phyloP scores from a whole-genome alignment of 53 echinoderm and acorn worm genomes.

The Echinarachnius parma region DNA sequence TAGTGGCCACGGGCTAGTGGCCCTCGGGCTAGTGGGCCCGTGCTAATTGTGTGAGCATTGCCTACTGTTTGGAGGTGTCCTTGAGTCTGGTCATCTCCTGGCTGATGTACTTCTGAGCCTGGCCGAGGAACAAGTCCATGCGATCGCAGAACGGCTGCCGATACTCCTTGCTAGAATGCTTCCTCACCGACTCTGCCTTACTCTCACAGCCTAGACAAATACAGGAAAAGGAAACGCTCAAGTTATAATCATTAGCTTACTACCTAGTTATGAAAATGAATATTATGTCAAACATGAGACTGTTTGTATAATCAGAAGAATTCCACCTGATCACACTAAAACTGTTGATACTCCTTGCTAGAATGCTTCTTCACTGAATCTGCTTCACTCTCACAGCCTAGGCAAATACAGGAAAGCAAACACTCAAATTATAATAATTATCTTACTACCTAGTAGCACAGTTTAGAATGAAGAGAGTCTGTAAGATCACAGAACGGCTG shows the following conservation, averaged over 20 bases:
- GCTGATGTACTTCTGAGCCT: slow-evolving; percentile 62
- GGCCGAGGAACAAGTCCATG: slow-evolving; percentile 75
- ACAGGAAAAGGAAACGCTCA: background rate
- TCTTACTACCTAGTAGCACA: too few species aligned
- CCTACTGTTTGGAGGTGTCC: slow-evolving; percentile 54
- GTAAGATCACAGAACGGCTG: slow-evolving; percentile 89
- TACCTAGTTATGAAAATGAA: too few species aligned
- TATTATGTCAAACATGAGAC: too few species aligned
- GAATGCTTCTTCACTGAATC: slow-evolving; percentile 56
- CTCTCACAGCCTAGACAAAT: slow-evolving; percentile 71
- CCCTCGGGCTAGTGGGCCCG: background rate
- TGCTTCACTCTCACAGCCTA: slow-evolving; percentile 82
- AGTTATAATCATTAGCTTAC: too few species aligned
- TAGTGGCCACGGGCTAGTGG: too few species aligned
- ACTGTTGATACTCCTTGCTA: slow-evolving; percentile 70
- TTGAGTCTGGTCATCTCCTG: slow-evolving; percentile 53
- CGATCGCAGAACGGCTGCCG: slow-evolving; percentile 84
- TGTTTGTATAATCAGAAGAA: too few species aligned
- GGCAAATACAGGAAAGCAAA: background rate
- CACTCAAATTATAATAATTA: background rate
- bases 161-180: slow-evolving; percentile 65
- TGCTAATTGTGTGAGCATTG: background rate
- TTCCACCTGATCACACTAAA: slow-evolving; percentile 83
- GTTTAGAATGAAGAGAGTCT: too few species aligned
- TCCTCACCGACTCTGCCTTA: slow-evolving; percentile 59